These are phyloP conservation scores for Tachina grossa DNA, from an alignment of 2,888 invertebrate genomes.

Conservation along the genomic window DNA sequence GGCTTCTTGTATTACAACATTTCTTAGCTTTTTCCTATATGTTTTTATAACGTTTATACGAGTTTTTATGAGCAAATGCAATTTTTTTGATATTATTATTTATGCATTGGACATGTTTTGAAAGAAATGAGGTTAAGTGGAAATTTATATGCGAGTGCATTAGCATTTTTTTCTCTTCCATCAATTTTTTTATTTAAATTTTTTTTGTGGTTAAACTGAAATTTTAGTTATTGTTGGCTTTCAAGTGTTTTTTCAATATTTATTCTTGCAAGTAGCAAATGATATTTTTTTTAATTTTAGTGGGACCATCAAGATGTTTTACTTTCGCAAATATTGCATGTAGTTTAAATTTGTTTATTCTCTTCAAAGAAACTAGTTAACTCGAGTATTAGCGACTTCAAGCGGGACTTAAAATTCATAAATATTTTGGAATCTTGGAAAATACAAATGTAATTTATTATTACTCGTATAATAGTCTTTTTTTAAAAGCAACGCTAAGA, in stretches of 20 bases:
- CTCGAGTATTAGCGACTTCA: background rate
- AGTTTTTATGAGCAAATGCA: constrained; percentile 35
- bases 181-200: constrained; percentile 1
- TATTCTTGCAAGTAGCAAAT: constrained; percentile 63
- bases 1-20: constrained; percentile 14
- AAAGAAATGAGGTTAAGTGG: constrained; percentile 70
- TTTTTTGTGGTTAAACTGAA: constrained; percentile 8
- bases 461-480: no score
- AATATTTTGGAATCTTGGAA: no score
- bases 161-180: constrained; percentile 45
- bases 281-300: constrained; percentile 37
- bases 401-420: no score
- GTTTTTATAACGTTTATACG: background rate
- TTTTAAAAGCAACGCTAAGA: no score
- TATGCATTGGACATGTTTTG: constrained; percentile 56
- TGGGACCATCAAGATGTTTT: constrained; percentile 37
- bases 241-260: constrained; percentile 20
- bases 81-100: constrained; percentile 11
- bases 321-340: constrained; percentile 30
- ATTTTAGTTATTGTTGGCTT: constrained; percentile 14
- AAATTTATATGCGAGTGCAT: constrained; percentile 68
- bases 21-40: constrained; percentile 34
- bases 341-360: constrained; percentile 14
- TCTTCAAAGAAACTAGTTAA: constrained; percentile 20
- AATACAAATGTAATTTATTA: no score